Percentiles rank a stretch among this genome's conserved stretches.
These are phyloP conservation scores for Eudyptes chrysolophus DNA, from an alignment of 2,113 vertebrate species.

Conservation along the genomic window DNA sequence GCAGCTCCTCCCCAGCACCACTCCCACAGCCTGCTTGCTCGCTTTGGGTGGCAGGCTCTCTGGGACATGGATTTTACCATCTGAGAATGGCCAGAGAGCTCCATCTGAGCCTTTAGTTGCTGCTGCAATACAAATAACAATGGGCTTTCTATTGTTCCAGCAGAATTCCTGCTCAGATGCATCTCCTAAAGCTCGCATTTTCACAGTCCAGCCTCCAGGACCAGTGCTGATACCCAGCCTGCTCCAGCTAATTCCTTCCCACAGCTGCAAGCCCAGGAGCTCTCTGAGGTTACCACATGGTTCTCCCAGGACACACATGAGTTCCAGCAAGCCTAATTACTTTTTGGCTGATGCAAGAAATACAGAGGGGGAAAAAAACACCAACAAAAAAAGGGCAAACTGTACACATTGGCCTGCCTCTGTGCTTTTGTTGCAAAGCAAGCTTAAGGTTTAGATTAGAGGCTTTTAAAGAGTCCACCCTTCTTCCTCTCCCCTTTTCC, in stretches of 20 bases:
- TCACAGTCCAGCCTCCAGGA: background rate
- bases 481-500: background rate
- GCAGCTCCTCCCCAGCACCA: background rate
- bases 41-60: rapidly evolving
- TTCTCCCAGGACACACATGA: background rate
- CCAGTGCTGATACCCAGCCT: background rate
- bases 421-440: background rate
- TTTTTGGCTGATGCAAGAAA: background rate
- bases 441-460: background rate
- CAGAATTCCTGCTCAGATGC: background rate
- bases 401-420: background rate
- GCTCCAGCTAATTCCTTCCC: background rate
- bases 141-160: background rate
- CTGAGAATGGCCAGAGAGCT: background rate
- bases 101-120: background rate
- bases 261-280: background rate
- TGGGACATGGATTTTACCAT: background rate
- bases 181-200: background rate
- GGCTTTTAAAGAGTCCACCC: background rate
- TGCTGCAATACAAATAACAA: background rate
- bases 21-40: background rate
- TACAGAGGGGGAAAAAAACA: background rate
- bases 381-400: background rate
- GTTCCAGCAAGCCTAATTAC: background rate
- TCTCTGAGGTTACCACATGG: background rate